Evolutionary conservation across 2,888 invertebrate species (phyloP), one percentile per base, ranked within the genome.

Genomic region (Trissoscelio sp.): DNA sequence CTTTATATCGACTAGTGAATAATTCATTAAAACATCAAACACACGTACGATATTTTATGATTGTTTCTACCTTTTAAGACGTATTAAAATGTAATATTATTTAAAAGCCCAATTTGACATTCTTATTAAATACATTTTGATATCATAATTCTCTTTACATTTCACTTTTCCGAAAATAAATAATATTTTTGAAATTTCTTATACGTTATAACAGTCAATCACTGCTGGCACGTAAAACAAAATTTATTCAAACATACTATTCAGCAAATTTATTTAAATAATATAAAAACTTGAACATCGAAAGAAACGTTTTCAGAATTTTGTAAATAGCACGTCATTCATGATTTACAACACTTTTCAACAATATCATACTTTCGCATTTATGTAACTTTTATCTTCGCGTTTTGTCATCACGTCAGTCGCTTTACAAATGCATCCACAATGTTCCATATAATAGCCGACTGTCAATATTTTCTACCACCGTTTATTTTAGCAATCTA

Each of bases 381-480:
- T 67, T 42, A 62, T 70, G 39, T 64, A 66, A 74, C 70, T 75
- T 70, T 80, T 80, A 79, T 79, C 75, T 64, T 70, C 18, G 64
- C 34, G 75, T 72, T 66, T 81, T 81, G 79, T 80, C 74, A 80
- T 46, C 67, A 39, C 53, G 77, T 81, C 77, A 73, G 67, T 48
- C 44, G 46, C 18, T 69, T 55, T 60, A 67, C 62, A 74, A 80
- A 80, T 73, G 62, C 62, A 53, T 48, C 39, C 67, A 55, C 53
- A 48, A 55, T 51, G 57, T 69, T 57, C 31, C 22, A 31, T 44
- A 72, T 73, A 78, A 78, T 73, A 53, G 69, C 46, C 3, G 72
- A 51, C 77, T 73, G 73, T 73, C 81, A 67, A 81, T 81, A 81
- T 73, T 78, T 81, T 44, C 22, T 18, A 60, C 11, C 73, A 16